Conservation (phyloP, 2,113 vertebrate genomes). For the Neoarius graeffei region DNA sequence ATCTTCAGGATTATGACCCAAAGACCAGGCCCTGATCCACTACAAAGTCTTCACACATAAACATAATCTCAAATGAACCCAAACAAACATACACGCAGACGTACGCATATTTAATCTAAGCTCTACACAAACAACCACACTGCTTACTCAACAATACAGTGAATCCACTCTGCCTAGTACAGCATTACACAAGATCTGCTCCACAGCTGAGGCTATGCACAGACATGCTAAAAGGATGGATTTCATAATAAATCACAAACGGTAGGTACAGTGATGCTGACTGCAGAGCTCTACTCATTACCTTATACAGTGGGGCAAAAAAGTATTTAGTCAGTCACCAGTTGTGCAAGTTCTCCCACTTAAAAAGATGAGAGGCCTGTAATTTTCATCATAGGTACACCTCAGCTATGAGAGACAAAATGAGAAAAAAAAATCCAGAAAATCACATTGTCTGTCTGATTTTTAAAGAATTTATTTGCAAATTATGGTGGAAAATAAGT, state of each 20-base stretch:
- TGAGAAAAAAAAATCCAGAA: no score
- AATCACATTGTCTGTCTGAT: no score
- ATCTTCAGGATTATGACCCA: neutral
- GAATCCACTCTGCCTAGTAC: neutral
- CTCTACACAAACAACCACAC: neutral
- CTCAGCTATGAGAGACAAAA: no score
- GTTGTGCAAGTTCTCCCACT: no score
- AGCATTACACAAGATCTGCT: constrained; percentile 10
- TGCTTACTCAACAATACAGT: neutral
- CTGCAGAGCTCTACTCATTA: neutral
- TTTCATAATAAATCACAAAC: constrained; percentile 15
- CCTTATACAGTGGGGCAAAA: no score
- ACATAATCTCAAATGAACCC: constrained; percentile 2
- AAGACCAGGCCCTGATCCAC: neutral
- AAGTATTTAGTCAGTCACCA: no score
- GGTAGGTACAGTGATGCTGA: neutral
- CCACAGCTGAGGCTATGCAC: neutral
- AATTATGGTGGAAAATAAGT: no score
- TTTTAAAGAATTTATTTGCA: no score
- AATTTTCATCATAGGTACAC: no score
- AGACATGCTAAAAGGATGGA: constrained; percentile 15
- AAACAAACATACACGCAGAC: constrained; percentile 4
- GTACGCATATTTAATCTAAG: neutral
- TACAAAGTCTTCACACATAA: neutral
- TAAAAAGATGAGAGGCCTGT: no score